Conservation (phyloP, 2,113 vertebrate species). For the Antennarius striatus region DNA sequence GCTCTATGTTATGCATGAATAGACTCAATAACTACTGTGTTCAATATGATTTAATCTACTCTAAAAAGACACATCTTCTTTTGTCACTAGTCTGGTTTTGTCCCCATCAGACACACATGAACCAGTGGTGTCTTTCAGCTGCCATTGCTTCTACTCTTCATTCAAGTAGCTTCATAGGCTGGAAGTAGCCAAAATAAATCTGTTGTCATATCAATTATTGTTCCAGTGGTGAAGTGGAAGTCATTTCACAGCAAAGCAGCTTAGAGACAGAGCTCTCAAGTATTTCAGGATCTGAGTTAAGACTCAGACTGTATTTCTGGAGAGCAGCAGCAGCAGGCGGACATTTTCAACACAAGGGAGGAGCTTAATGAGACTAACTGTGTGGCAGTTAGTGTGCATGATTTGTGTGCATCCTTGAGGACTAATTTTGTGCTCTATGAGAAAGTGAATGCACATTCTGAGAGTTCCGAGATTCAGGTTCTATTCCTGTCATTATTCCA, state of each 20-base stretch:
- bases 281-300: constrained; percentile 72
- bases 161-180: constrained; percentile 51
- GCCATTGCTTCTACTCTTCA: constrained; percentile 31
- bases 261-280: constrained; percentile 75
- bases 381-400: constrained; percentile 28
- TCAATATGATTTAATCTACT: constrained; percentile 25
- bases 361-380: constrained; percentile 52
- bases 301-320: constrained; percentile 68
- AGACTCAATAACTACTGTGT: constrained; percentile 7
- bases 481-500: constrained; percentile 4
- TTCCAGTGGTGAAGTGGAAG: constrained; percentile 75
- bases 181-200: constrained; percentile 71
- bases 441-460: constrained; percentile 15
- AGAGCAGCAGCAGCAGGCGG: constrained; percentile 49
- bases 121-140: constrained; percentile 18
- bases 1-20: constrained; percentile 21
- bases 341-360: constrained; percentile 45
- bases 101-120: constrained; percentile 7
- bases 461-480: constrained; percentile 36
- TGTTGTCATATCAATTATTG: constrained; percentile 83
- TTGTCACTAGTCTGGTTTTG: constrained; percentile 11
- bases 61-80: constrained; percentile 19
- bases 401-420: constrained; percentile 40
- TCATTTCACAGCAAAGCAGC: constrained; percentile 78
- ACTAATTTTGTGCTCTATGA: constrained; percentile 8